Conservation (phyloP, 2,797 vertebrate species). For the Sternotherus odoratus region DNA sequence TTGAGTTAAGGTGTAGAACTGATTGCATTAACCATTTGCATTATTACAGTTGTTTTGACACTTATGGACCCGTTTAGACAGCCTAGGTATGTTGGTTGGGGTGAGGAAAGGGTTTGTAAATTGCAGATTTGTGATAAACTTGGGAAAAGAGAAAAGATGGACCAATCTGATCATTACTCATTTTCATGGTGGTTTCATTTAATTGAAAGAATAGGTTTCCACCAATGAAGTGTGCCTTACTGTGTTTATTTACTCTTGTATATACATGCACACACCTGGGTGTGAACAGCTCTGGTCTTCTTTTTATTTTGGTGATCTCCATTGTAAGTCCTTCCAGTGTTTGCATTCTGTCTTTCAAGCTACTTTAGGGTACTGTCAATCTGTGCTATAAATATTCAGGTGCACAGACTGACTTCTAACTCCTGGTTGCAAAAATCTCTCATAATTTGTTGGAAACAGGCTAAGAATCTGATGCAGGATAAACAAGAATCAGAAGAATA, state of each 20-base stretch:
- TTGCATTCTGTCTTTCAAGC: conserved; percentile 18
- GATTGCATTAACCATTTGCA: conserved; percentile 54
- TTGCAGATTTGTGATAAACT: conserved; percentile 44
- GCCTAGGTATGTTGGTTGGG: neutral
- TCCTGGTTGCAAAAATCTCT: neutral
- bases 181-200: conserved; percentile 68
- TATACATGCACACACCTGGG: conserved; percentile 37
- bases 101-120: conserved; percentile 63
- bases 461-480: neutral
- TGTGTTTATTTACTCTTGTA: conserved; percentile 67
- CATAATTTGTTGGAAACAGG: neutral
- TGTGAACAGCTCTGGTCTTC: conserved; percentile 47
- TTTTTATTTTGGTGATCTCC: conserved; percentile 4
- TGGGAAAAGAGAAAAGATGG: conserved; percentile 39
- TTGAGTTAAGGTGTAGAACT: conserved; percentile 43
- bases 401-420: neutral
- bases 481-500: neutral
- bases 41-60: conserved; percentile 64
- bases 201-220: conserved; percentile 65
- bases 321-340: neutral
- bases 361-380: neutral
- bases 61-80: conserved; percentile 35
- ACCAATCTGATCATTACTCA: conserved; percentile 58
- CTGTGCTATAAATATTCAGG: conserved; percentile 6
- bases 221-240: conserved; percentile 60